Percentiles rank a stretch among this genome's conserved stretches.
These are phyloP conservation scores for Onychomys arenicola DNA, from an alignment of 2,797 vertebrate species.

Conservation along the genomic window DNA sequence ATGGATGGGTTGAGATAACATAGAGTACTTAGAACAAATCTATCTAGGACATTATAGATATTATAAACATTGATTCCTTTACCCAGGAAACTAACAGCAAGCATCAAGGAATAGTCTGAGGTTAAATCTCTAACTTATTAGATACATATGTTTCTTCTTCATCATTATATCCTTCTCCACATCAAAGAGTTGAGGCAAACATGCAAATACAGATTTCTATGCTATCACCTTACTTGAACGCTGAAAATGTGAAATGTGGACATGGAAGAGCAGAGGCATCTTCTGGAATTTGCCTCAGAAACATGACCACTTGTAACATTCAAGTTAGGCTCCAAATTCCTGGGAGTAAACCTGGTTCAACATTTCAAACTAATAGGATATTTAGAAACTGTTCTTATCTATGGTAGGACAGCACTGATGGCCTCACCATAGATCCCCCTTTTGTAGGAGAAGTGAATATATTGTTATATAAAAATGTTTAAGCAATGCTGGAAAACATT, in stretches of 20 bases:
- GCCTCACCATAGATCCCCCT: background rate
- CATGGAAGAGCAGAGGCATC: background rate
- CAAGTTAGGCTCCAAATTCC: background rate
- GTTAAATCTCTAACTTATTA: conserved; percentile 2
- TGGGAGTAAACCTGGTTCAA: background rate
- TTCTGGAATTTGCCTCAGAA: background rate
- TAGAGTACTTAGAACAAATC: background rate
- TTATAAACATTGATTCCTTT: conserved; percentile 3
- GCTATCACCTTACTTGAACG: background rate
- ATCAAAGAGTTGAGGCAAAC: background rate
- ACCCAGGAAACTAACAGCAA: background rate
- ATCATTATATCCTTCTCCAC: background rate
- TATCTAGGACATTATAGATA: background rate
- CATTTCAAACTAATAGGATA: background rate
- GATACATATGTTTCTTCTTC: background rate
- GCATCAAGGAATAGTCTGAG: background rate
- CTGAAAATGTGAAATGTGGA: background rate
- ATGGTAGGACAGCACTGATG: background rate
- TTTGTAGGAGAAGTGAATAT: conserved; percentile 40
- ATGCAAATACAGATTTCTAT: background rate
- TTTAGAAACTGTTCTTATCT: conserved; percentile 26
- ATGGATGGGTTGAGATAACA: conserved; percentile 35
- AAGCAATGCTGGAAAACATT: conserved; percentile 19
- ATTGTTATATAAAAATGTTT: conserved; percentile 58
- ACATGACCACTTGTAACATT: conserved; percentile 1